Conservation (phyloP, 1,140 invertebrate species). For the Phenacoccus solenopsis region DNA sequence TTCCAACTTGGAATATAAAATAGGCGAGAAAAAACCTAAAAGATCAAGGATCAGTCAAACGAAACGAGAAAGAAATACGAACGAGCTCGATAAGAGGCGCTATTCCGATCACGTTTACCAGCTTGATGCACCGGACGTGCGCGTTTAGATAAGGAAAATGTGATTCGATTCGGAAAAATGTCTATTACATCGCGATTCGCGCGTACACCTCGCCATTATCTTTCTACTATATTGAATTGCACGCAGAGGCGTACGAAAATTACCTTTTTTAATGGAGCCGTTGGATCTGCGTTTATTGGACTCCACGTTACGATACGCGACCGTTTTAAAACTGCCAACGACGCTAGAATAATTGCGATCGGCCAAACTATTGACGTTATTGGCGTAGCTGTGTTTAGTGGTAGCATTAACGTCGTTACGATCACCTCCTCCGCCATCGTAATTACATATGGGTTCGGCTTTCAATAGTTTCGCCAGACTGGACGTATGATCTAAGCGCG, state of each 20-base stretch:
- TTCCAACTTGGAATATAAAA: too few species aligned
- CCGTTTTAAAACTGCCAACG: not conserved
- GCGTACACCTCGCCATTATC: not conserved
- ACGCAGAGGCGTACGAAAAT: not conserved
- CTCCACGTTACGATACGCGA: not conserved
- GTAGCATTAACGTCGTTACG: slow-evolving; percentile 25
- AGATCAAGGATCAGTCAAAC: too few species aligned
- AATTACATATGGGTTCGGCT: not conserved
- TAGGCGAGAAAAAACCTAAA: too few species aligned
- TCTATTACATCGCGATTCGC: not conserved
- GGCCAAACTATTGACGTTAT: not conserved
- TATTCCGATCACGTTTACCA: too few species aligned
- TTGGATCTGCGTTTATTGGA: not conserved
- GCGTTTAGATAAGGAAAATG: too few species aligned
- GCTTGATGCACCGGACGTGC: too few species aligned
- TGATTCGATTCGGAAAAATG: too few species aligned
- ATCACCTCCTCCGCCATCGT: slow-evolving; percentile 4
- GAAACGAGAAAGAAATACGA: too few species aligned
- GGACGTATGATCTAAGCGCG: slow-evolving; percentile 5
- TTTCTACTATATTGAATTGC: too few species aligned
- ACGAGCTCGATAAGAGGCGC: too few species aligned
- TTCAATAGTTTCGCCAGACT: slow-evolving; percentile 23
- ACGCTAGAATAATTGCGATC: not conserved
- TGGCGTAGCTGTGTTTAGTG: slow-evolving; percentile 5
- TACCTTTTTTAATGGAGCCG: not conserved